Evolutionary conservation across 2,888 invertebrate genomes (phyloP).

Genomic region (Acrocera orbiculus): DNA sequence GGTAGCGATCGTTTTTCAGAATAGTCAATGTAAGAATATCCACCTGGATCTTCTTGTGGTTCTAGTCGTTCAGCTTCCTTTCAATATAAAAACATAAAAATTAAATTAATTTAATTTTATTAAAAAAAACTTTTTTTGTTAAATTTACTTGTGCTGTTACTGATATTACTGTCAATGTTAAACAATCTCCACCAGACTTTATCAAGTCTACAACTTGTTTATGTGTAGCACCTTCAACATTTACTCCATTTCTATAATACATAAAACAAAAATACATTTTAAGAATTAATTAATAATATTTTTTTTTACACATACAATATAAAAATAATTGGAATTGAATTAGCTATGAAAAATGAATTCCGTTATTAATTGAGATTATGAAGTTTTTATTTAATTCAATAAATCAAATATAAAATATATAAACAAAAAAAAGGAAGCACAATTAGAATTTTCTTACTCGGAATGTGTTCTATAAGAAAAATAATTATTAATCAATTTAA

Average conservation of each 20-base stretch:
- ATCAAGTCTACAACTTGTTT: constrained; percentile 98
- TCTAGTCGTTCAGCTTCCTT: constrained; percentile 70
- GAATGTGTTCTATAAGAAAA: too few species aligned
- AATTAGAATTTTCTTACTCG: too few species aligned
- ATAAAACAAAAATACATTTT: not conserved
- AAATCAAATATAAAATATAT: too few species aligned
- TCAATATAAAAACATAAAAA: constrained; percentile 2
- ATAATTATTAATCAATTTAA: too few species aligned
- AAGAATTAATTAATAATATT: not conserved
- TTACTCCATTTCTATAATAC: constrained; percentile 73
- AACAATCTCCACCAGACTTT: constrained; percentile 93
- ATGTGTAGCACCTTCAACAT: constrained; percentile 98
- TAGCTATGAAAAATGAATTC: not conserved
- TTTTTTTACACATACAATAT: too few species aligned
- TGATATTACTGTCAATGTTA: constrained; percentile 91
- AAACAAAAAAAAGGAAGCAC: too few species aligned
- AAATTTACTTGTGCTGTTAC: constrained; percentile 68
- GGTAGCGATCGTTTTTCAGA: constrained; percentile 84
- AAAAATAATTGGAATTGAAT: too few species aligned
- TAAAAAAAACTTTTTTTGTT: not conserved
- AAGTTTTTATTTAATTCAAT: too few species aligned
- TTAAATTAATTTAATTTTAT: not conserved
- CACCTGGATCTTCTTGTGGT: constrained; percentile 58
- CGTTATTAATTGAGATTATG: not conserved
- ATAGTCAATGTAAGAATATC: constrained; percentile 74